Conservation (phyloP, 1,140 invertebrate species). For the Cherax quadricarinatus region DNA sequence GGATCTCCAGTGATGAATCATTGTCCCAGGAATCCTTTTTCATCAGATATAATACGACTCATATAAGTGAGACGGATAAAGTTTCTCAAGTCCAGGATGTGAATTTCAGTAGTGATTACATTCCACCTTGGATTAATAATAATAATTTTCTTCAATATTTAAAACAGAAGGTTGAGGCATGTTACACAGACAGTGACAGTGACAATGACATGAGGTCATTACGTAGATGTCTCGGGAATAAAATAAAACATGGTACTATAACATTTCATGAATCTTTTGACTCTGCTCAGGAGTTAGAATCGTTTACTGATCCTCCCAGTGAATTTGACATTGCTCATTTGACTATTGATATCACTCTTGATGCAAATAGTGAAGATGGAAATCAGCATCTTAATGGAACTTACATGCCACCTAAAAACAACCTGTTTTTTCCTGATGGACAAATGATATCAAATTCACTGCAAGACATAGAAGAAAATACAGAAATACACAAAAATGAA, state of each 20-base stretch:
- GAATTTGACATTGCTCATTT: slow-evolving; percentile 29
- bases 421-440: neutral
- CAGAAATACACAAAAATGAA: neutral
- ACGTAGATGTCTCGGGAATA: slow-evolving; percentile 9
- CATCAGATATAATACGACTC: neutral
- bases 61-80: neutral
- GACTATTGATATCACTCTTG: neutral
- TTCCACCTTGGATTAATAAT: neutral
- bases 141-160: neutral
- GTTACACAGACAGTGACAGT: slow-evolving; percentile 26
- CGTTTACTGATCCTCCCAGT: no score
- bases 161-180: slow-evolving; percentile 6
- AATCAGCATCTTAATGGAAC: neutral
- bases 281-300: neutral
- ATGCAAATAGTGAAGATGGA: neutral
- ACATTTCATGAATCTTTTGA: neutral
- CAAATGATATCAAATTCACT: neutral
- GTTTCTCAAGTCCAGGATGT: neutral
- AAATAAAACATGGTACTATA: neutral
- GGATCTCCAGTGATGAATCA: neutral
- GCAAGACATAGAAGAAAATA: neutral
- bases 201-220: slow-evolving; percentile 35
- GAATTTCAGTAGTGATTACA: neutral
- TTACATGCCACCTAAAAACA: neutral
- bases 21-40: neutral